phyloP scores from a whole-genome alignment of 2,113 vertebrate species.

The Equus quagga region DNA sequence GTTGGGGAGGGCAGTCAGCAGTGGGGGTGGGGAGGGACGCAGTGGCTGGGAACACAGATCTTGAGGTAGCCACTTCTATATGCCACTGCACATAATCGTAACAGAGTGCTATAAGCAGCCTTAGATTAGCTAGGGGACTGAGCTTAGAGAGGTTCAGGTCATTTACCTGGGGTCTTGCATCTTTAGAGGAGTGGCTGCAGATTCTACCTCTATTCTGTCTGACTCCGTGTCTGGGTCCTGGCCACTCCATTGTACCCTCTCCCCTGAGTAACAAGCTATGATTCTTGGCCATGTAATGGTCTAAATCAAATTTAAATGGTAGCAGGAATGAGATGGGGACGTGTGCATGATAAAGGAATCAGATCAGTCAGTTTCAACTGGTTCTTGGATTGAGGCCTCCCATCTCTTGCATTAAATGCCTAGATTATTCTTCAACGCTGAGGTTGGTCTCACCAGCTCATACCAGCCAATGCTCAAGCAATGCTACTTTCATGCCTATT shows the following conservation, averaged over 20 bases:
- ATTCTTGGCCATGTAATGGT: not conserved
- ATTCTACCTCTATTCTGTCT: not conserved
- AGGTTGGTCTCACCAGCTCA: not conserved
- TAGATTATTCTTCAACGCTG: not conserved
- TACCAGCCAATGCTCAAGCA: not conserved
- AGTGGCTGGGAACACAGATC: not conserved
- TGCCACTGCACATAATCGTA: not conserved
- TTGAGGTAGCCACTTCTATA: not conserved
- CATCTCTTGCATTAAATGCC: not conserved
- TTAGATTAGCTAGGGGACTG: not conserved
- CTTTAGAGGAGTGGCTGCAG: not conserved
- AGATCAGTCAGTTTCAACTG: not conserved
- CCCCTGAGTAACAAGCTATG: not conserved
- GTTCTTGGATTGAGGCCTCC: not conserved
- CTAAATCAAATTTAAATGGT: not conserved
- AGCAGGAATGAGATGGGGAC: not conserved
- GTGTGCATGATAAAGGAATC: not conserved
- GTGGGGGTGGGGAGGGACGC: too few species aligned
- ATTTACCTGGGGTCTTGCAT: rapidly evolving
- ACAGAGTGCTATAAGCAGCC: not conserved
- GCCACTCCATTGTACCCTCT: not conserved
- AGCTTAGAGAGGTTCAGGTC: not conserved
- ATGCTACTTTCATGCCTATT: not conserved
- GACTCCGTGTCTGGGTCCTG: not conserved
- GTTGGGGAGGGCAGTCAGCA: not conserved